Conservation (phyloP, 2,888 invertebrate species). For the Scaptodrosophila latifasciaeformis region DNA sequence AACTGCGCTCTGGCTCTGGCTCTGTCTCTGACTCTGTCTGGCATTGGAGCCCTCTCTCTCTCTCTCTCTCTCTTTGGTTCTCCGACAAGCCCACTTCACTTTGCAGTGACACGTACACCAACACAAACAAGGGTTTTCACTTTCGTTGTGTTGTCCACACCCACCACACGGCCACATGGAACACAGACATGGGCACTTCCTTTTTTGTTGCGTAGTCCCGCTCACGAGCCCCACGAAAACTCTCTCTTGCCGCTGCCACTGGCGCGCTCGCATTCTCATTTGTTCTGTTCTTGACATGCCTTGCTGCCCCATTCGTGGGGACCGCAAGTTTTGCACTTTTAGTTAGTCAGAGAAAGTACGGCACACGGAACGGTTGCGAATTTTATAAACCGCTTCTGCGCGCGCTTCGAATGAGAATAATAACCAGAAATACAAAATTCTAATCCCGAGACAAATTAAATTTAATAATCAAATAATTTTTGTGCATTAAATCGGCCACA, state of each 20-base stretch:
- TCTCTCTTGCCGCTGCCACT: conserved; percentile 16
- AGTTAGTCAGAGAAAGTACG: conserved; percentile 75
- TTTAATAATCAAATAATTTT: too few relatives aligned
- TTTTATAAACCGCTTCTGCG: conserved; percentile 18
- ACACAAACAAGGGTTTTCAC: conserved; percentile 44
- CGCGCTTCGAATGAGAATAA: conserved; percentile 23
- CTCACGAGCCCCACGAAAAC: conserved; percentile 14
- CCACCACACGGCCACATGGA: conserved; percentile 17
- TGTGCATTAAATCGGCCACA: too few relatives aligned
- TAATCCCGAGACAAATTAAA: too few relatives aligned
- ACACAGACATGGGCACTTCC: conserved; percentile 5
- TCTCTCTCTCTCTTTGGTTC: conserved; percentile 21
- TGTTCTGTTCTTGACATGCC: conserved; percentile 4
- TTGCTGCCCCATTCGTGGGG: conserved; percentile 12
- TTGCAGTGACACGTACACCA: conserved; percentile 13
- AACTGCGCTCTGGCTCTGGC: conserved; percentile 7
- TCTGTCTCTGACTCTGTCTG: conserved; percentile 2
- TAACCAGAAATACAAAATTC: too few relatives aligned
- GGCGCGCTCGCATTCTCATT: conserved; percentile 11
- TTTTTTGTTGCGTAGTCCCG: conserved; percentile 19
- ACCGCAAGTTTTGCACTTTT: conserved; percentile 36
- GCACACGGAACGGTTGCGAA: conserved; percentile 71
- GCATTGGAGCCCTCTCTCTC: conserved; percentile 6
- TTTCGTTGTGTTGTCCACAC: conserved; percentile 56
- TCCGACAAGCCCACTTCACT: background rate